Evolutionary conservation across 2,888 invertebrate species (phyloP).

Genomic region (Falcaria lacertinaria): DNA sequence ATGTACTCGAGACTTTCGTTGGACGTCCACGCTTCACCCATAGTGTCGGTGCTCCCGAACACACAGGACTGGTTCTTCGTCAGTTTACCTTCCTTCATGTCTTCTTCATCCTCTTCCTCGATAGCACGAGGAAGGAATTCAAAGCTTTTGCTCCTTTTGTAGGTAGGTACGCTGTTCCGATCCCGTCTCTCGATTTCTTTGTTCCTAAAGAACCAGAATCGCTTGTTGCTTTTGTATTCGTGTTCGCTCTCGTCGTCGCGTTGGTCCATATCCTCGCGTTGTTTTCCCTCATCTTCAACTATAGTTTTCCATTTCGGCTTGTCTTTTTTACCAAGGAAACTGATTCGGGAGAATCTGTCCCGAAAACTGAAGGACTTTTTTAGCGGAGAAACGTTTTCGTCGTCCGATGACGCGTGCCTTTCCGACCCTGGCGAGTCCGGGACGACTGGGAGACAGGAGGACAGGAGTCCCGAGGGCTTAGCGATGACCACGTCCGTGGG

Average conservation of each 20-base stretch:
- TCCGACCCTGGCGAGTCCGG: constrained; percentile 50
- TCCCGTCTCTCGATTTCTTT: constrained; percentile 51
- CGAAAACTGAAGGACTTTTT: constrained; percentile 71
- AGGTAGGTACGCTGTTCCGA: constrained; percentile 38
- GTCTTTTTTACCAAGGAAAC: constrained; percentile 55
- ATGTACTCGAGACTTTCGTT: constrained; percentile 63
- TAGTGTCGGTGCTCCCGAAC: constrained; percentile 55
- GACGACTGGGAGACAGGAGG: constrained; percentile 54
- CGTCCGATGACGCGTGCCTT: constrained; percentile 39
- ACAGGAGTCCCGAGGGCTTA: constrained; percentile 65
- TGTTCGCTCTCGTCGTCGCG: constrained; percentile 36
- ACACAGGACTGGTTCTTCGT: constrained; percentile 47
- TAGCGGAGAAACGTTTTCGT: constrained; percentile 49
- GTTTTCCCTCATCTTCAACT: constrained; percentile 38
- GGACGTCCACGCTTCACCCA: constrained; percentile 58
- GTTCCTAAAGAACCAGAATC: constrained; percentile 67
- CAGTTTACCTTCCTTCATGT: constrained; percentile 20
- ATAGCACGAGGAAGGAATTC: constrained; percentile 64
- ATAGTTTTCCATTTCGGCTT: constrained; percentile 51
- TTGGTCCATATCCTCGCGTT: constrained; percentile 15
- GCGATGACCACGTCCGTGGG: constrained; percentile 59
- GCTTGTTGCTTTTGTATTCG: constrained; percentile 53
- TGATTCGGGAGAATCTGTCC: constrained; percentile 59
- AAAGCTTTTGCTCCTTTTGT: constrained; percentile 68
- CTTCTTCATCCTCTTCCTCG: constrained; percentile 41